Conservation (phyloP, 2,113 vertebrate genomes). For the Psephotus haematonotus region DNA sequence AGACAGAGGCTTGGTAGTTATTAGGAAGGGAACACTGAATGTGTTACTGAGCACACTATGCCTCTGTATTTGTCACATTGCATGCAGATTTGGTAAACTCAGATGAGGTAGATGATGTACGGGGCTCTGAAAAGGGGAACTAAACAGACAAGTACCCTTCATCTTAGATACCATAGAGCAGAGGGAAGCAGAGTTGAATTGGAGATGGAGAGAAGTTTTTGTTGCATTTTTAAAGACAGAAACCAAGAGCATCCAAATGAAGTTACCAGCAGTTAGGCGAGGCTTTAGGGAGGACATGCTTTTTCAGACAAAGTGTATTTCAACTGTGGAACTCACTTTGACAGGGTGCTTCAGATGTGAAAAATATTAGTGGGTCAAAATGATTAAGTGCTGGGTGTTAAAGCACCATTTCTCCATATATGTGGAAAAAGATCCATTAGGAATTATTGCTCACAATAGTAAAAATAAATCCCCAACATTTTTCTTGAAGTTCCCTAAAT, state of each 20-base stretch:
- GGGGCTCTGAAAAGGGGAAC: not conserved
- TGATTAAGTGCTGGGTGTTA: not conserved
- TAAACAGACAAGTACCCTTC: not conserved
- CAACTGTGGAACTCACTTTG: not conserved
- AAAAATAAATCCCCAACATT: not conserved
- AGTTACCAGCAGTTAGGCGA: not conserved
- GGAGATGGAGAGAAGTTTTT: not conserved
- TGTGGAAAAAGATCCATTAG: not conserved
- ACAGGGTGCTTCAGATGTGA: not conserved
- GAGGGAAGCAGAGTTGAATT: not conserved
- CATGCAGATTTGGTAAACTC: not conserved
- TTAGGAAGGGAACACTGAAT: not conserved
- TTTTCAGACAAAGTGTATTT: not conserved
- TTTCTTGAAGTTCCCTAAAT: not conserved
- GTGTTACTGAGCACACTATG: not conserved
- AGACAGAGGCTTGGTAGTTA: not conserved
- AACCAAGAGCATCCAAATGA: not conserved
- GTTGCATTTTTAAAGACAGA: not conserved
- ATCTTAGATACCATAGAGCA: rapidly evolving
- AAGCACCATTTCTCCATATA: not conserved
- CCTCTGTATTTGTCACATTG: not conserved
- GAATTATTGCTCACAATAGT: not conserved
- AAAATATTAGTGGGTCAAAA: not conserved
- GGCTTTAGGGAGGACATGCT: not conserved
- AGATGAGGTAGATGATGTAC: not conserved